Percentiles rank a stretch among this genome's conserved stretches.
phyloP scores from a whole-genome alignment of 1,140 invertebrate genomes.

The Danaus melanippus region DNA sequence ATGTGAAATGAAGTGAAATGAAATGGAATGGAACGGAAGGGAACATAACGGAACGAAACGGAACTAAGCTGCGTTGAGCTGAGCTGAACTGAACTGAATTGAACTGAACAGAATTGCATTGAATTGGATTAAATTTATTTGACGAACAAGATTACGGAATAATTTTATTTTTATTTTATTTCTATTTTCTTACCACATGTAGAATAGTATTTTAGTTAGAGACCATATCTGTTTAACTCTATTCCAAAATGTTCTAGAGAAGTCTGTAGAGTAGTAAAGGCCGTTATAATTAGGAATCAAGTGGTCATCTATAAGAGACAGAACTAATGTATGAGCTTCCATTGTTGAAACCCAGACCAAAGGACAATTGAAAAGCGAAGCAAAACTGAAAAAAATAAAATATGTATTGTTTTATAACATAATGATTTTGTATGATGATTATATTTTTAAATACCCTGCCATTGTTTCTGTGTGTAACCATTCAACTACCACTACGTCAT shows the following conservation, averaged over 20 bases:
- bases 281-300: conserved; percentile 36
- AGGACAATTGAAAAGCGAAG: conserved; percentile 37
- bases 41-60: too few species aligned
- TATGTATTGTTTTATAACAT: not conserved
- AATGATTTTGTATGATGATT: conserved; percentile 1
- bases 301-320: conserved; percentile 35
- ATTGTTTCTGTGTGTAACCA: conserved; percentile 36
- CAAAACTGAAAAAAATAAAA: conserved; percentile 24
- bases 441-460: conserved; percentile 28
- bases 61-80: too few species aligned
- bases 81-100: too few species aligned
- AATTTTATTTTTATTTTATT: too few species aligned
- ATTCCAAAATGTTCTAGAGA: conserved; percentile 29
- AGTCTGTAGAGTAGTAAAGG: conserved; percentile 8
- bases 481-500: conserved; percentile 38
- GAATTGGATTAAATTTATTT: too few species aligned
- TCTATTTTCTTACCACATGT: conserved; percentile 29
- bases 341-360: conserved; percentile 43
- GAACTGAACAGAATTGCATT: too few species aligned
- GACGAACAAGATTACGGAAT: too few species aligned
- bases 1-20: too few species aligned
- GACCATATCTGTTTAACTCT: conserved; percentile 25
- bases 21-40: too few species aligned
- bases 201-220: conserved; percentile 8
- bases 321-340: conserved; percentile 32